Percentiles rank a stretch among this genome's conserved stretches.
These are phyloP conservation scores for Zeugodacus cucurbitae DNA, from an alignment of 1,140 invertebrate genomes.

Conservation along the genomic window DNA sequence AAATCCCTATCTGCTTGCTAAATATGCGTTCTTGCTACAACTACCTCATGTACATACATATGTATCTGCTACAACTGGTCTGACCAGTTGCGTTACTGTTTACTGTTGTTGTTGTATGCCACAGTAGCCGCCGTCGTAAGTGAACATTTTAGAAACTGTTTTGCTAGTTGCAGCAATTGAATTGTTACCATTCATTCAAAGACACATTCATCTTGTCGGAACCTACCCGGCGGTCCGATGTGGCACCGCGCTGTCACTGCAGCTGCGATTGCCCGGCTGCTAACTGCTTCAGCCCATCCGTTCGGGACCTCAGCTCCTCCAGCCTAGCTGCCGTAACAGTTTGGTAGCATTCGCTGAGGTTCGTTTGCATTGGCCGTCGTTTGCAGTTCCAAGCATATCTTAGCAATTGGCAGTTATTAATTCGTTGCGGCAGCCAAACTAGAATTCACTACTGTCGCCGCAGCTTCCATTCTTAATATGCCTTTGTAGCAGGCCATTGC, in stretches of 20 bases:
- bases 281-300: background rate
- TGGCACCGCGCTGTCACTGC: background rate
- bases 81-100: background rate
- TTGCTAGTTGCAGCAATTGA: conserved; percentile 23
- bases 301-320: background rate
- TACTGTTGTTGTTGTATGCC: background rate
- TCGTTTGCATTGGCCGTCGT: background rate
- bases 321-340: background rate
- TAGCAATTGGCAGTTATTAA: conserved; percentile 41
- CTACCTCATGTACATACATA: too few species aligned
- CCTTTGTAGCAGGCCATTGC: background rate
- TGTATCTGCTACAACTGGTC: background rate
- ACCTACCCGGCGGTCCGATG: background rate
- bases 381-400: background rate
- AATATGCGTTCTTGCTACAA: too few species aligned
- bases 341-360: background rate
- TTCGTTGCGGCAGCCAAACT: conserved; percentile 37
- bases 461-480: background rate
- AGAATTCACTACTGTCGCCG: conserved; percentile 41
- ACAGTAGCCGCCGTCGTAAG: conserved; percentile 11
- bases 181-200: conserved; percentile 38
- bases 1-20: background rate
- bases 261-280: background rate
- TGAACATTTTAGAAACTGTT: conserved; percentile 32
- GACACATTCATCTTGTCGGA: conserved; percentile 25